A percentile compares a stretch with the other conserved stretches of the same genome.
Conservation (phyloP, 1,140 invertebrate species). For the Globodera rostochiensis region DNA sequence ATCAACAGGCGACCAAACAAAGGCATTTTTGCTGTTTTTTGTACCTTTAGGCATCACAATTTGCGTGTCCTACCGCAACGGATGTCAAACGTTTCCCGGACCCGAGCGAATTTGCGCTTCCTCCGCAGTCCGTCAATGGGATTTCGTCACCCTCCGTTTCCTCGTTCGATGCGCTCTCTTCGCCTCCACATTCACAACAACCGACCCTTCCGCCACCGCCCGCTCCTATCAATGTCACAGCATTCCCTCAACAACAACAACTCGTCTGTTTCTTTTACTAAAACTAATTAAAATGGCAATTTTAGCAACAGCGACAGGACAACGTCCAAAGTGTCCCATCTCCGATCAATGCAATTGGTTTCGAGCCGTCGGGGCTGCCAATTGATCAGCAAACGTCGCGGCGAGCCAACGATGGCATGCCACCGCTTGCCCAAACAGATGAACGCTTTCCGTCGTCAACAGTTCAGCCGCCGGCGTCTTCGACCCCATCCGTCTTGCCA, state of each 20-base stretch:
- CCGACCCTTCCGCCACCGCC: constrained; percentile 12
- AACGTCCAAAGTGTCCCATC: too few species aligned
- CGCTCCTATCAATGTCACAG: constrained; percentile 15
- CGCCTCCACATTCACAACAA: constrained; percentile 14
- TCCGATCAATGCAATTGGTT: background rate
- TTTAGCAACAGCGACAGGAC: background rate
- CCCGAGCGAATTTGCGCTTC: constrained; percentile 55
- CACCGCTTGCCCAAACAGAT: too few species aligned
- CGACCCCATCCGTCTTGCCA: background rate
- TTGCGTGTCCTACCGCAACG: background rate
- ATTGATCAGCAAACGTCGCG: background rate
- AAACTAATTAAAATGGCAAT: background rate
- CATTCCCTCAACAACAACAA: background rate
- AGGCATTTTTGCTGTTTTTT: background rate
- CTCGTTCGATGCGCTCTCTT: background rate
- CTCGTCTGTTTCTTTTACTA: background rate
- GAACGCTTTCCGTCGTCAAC: too few species aligned
- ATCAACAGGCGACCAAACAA: too few species aligned
- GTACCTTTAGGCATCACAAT: background rate
- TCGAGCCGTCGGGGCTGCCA: background rate
- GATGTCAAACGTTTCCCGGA: constrained; percentile 50
- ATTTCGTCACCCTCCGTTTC: constrained; percentile 12
- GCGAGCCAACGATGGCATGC: too few species aligned
- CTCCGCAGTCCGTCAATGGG: constrained; percentile 37
- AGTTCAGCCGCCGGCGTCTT: too few species aligned